Percentiles rank a stretch among this genome's conserved stretches.
Evolutionary conservation across 2,113 vertebrate species (phyloP).

Genomic region (Ibidorhyncha struthersii): DNA sequence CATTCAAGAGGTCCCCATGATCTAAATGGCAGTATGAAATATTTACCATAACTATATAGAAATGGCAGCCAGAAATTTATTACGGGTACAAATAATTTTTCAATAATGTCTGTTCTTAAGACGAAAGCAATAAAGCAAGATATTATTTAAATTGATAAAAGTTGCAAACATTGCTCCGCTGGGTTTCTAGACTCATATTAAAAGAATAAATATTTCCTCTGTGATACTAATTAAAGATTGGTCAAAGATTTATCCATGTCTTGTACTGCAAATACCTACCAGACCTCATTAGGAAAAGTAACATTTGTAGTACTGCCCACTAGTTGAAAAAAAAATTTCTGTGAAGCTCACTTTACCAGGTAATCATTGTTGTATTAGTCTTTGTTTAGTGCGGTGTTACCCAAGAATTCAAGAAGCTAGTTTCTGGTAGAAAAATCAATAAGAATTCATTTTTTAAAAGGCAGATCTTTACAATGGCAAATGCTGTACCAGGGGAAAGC

Average conservation of each 20-base stretch:
- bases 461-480: background rate
- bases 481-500: background rate
- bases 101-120: slow-evolving; percentile 48
- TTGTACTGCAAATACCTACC: slow-evolving; percentile 62
- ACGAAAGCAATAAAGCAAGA: slow-evolving; percentile 71
- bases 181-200: slow-evolving; percentile 73
- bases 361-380: slow-evolving; percentile 20
- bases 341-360: background rate
- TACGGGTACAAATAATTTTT: slow-evolving; percentile 41
- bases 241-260: slow-evolving; percentile 72
- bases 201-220: slow-evolving; percentile 80
- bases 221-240: slow-evolving; percentile 75
- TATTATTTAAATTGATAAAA: slow-evolving; percentile 78
- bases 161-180: slow-evolving; percentile 70
- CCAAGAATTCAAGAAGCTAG: background rate
- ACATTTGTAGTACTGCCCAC: slow-evolving; percentile 47
- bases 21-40: slow-evolving; percentile 59
- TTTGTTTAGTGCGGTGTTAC: background rate
- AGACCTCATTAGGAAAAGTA: slow-evolving; percentile 69
- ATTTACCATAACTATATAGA: slow-evolving; percentile 56
- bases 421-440: background rate
- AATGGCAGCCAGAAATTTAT: background rate
- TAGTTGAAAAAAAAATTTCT: slow-evolving; percentile 19
- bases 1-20: slow-evolving; percentile 8
- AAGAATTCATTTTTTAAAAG: background rate